phyloP scores from a whole-genome alignment of 2,797 vertebrate species.

The Dicrostonyx torquatus region DNA sequence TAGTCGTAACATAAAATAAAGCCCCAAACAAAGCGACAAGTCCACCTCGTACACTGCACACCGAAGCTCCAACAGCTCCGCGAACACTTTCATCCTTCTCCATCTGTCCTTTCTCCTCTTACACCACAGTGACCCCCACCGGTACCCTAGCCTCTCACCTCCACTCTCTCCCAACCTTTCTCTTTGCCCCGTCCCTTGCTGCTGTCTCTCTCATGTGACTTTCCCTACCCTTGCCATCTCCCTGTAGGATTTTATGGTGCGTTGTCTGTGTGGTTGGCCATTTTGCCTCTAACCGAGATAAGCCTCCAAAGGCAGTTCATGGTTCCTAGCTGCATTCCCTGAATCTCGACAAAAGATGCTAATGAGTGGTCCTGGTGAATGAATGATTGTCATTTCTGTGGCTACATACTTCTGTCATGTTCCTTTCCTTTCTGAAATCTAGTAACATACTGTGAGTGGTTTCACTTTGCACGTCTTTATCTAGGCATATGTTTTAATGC shows the following conservation, averaged over 20 bases:
- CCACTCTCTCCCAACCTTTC: not conserved
- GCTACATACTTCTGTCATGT: constrained; percentile 3
- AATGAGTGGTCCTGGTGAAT: constrained; percentile 19
- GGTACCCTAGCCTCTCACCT: not conserved
- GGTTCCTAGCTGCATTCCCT: not conserved
- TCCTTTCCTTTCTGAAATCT: constrained; percentile 49
- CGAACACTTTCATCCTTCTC: not conserved
- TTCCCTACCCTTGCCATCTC: not conserved
- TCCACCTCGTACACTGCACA: constrained; percentile 33
- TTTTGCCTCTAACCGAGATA: not conserved
- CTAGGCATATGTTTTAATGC: constrained; percentile 45
- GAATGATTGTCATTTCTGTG: constrained; percentile 71
- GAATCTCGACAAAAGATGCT: constrained; percentile 11
- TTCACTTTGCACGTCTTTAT: constrained; percentile 14
- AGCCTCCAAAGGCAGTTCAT: not conserved
- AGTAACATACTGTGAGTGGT: not conserved
- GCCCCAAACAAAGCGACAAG: constrained; percentile 34
- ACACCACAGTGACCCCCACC: not conserved
- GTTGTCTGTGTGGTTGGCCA: not conserved
- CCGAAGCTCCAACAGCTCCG: not conserved
- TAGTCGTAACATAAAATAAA: constrained; percentile 40
- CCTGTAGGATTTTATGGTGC: not conserved
- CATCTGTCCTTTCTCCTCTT: not conserved
- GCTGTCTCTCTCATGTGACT: not conserved
- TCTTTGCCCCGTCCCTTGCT: not conserved